Base-by-base conservation (phyloP, 2,113 vertebrate genomes). In the Scomber japonicus region DNA sequence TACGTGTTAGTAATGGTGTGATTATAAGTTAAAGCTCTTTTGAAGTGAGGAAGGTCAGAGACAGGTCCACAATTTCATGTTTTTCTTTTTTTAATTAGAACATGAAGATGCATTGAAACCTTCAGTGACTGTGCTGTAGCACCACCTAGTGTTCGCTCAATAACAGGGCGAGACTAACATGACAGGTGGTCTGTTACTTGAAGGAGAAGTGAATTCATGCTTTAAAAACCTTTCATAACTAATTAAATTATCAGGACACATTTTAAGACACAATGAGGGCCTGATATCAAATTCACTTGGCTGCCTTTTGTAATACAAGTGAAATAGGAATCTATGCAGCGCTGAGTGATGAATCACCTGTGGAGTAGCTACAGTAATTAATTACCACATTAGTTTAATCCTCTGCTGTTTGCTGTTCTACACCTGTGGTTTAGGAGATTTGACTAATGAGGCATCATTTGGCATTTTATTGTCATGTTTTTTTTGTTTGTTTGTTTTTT, bases 61-160 rank as follows among this genome's bases (percentile, higher is more conserved):
- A 13, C 9, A 30, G 60, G 27, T 55, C n/a, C n/a, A 27, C 17
- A 13, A 44, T 57, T 62, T 8, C 2, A 8, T 30, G 30, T 63
- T 27, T 27, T 27, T 27, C 24, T 27, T 1, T 27, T 27, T 27
- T 27, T 27, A 27, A 27, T 27, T 0, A 44, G 24, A 66, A 49
- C 15, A 31, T 0, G 2, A 53, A 11, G 15, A 61, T 14, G 44
- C 45, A 3, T 15, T 1, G 15, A 24, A 50, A 8, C 35, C 9
- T 14, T 19, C 3, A 21, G 35, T 9, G 19, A 19, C 5, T 21
- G 81, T 24, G 67, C 84, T 69, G 70, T 62, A 82, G 76, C 81
- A 0, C 90, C 92, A 78, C 75, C 92, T 82, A 46, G 85, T 90
- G 88, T 56, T 27, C 2, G 4, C 6, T 40, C 2, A 11, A 21